phyloP scores from a whole-genome alignment of 1,140 invertebrate species.

The Venustaconcha ellipsiformis region DNA sequence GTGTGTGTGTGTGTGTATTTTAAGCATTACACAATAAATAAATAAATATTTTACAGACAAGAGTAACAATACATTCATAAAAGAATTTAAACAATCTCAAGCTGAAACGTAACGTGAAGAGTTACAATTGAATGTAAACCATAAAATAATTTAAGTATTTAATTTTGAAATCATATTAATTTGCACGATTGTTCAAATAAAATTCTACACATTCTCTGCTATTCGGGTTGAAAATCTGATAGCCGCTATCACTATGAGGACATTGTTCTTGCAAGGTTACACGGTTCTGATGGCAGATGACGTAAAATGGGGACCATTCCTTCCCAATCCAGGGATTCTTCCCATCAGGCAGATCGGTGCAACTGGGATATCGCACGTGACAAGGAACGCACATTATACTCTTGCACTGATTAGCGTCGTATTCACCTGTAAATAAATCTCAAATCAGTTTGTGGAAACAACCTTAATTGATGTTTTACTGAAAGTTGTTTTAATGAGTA shows the following conservation, averaged over 20 bases:
- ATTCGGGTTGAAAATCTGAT: no score
- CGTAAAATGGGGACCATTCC: conserved; percentile 16
- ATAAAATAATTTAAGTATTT: no score
- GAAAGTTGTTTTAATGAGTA: neutral
- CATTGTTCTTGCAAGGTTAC: conserved; percentile 22
- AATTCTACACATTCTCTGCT: no score
- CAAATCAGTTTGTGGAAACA: neutral
- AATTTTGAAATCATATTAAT: no score
- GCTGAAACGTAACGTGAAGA: no score
- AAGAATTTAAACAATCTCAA: no score
- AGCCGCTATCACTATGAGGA: conserved; percentile 5
- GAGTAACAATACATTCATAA: no score
- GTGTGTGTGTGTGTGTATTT: no score
- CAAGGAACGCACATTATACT: conserved; percentile 34
- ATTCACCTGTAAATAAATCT: conserved; percentile 30
- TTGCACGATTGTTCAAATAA: no score
- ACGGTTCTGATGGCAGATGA: conserved; percentile 11
- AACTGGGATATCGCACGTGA: conserved; percentile 30
- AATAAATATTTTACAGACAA: no score
- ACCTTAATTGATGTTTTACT: neutral
- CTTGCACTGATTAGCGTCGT: conserved; percentile 22
- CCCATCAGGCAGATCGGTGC: conserved; percentile 29
- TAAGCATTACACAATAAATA: no score
- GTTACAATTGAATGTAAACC: no score
- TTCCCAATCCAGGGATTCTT: conserved; percentile 24